A percentile compares a stretch with the other conserved stretches of the same genome.
These are phyloP conservation scores for Hydropsyche tenuis DNA, from an alignment of 1,140 invertebrate genomes.

Conservation along the genomic window DNA sequence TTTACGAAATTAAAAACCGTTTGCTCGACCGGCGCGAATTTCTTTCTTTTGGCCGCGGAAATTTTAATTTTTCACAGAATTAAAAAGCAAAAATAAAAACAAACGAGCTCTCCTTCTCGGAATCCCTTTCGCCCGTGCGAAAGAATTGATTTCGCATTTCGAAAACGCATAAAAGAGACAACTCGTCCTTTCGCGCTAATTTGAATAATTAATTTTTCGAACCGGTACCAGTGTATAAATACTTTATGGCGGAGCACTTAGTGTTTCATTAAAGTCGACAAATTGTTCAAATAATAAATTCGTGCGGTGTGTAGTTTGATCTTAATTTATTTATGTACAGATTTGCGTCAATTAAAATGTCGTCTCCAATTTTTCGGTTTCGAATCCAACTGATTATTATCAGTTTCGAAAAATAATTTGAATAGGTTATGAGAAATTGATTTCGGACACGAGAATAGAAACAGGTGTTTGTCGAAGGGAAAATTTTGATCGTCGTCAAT, in stretches of 20 bases:
- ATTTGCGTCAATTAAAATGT: neutral
- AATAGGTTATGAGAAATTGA: no score
- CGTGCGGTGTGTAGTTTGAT: no score
- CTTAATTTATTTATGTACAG: no score
- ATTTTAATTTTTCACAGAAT: conserved; percentile 24
- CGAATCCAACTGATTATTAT: no score
- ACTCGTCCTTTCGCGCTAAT: no score
- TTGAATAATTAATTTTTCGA: neutral
- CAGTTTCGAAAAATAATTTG: no score
- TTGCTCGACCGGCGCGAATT: conserved; percentile 1
- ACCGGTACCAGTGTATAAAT: neutral
- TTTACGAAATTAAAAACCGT: conserved; percentile 34
- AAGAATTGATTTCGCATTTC: neutral
- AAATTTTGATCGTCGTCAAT: no score
- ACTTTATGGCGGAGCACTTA: no score
- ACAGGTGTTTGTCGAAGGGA: no score
- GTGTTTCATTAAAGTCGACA: no score
- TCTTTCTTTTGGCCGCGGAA: conserved; percentile 9
- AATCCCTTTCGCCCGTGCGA: neutral
- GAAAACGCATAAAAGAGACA: neutral
- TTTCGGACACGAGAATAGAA: no score
- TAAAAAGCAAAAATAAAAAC: neutral
- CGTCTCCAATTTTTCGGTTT: neutral
- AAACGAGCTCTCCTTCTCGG: neutral
- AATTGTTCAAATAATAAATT: no score